These are phyloP conservation scores for Drosophila borborema DNA, from an alignment of 2,888 invertebrate species.

Conservation along the genomic window DNA sequence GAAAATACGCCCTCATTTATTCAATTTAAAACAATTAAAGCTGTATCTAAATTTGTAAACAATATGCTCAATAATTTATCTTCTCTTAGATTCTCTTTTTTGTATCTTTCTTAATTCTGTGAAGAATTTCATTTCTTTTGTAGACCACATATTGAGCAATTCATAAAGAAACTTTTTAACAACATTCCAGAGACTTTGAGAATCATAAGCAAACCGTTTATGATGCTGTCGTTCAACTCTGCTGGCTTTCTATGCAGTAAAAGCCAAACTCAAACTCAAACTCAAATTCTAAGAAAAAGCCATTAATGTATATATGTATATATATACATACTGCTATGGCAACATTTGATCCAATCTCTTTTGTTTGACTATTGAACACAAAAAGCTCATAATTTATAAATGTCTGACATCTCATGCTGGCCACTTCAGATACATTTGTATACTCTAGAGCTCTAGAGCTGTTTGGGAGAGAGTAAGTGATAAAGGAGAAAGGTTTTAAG, in stretches of 20 bases:
- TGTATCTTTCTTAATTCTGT: neutral
- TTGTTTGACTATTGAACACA: constrained; percentile 8
- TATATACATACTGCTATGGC: neutral
- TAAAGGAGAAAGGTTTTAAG: neutral
- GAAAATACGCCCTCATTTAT: neutral
- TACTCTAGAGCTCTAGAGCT: neutral
- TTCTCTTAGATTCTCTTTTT: neutral
- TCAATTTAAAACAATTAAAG: neutral
- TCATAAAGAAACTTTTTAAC: neutral
- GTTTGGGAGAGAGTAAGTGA: neutral
- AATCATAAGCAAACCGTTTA: constrained; percentile 8
- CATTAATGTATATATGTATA: neutral
- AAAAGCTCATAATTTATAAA: constrained; percentile 19
- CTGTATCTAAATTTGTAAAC: neutral
- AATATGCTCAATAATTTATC: neutral
- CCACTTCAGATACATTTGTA: constrained; percentile 5
- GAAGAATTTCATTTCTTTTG: neutral
- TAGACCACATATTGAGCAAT: neutral
- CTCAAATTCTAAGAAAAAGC: neutral
- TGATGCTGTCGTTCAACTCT: constrained; percentile 4
- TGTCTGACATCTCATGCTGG: neutral
- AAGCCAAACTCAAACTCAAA: neutral
- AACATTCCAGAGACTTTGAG: neutral
- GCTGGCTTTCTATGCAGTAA: constrained; percentile 3
- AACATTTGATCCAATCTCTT: constrained; percentile 14